Evolutionary conservation across 2,113 vertebrate species (phyloP).

Genomic region (Amazona guildingii): DNA sequence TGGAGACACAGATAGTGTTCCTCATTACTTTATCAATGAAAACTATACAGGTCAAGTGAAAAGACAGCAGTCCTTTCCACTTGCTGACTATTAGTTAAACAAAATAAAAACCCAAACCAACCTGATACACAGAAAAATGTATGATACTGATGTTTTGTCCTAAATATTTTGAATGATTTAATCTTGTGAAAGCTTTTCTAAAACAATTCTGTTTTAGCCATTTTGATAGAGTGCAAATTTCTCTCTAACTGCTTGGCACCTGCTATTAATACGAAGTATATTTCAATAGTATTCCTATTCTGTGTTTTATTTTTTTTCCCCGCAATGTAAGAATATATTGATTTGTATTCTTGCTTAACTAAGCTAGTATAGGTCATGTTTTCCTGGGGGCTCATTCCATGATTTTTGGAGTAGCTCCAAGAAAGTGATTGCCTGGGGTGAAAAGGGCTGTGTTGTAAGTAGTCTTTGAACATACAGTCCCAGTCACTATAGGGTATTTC

Average conservation of each 20-base stretch:
- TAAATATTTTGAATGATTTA: not conserved
- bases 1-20: not conserved
- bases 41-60: not conserved
- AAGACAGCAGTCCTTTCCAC: not conserved
- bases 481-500: not conserved
- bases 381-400: accelerated
- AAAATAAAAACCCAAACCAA: not conserved
- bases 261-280: not conserved
- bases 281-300: not conserved
- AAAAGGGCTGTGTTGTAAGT: not conserved
- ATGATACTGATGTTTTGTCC: not conserved
- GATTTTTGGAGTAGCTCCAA: not conserved
- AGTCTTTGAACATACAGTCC: not conserved
- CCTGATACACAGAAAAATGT: accelerated
- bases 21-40: not conserved
- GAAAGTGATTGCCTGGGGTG: not conserved
- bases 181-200: not conserved
- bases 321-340: not conserved
- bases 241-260: not conserved
- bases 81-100: not conserved
- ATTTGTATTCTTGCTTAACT: not conserved
- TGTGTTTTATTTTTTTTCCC: not conserved
- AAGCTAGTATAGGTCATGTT: not conserved
- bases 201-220: not conserved
- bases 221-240: not conserved